These are phyloP conservation scores for Callipepla californica DNA, from an alignment of 2,113 vertebrate genomes.

Conservation along the genomic window DNA sequence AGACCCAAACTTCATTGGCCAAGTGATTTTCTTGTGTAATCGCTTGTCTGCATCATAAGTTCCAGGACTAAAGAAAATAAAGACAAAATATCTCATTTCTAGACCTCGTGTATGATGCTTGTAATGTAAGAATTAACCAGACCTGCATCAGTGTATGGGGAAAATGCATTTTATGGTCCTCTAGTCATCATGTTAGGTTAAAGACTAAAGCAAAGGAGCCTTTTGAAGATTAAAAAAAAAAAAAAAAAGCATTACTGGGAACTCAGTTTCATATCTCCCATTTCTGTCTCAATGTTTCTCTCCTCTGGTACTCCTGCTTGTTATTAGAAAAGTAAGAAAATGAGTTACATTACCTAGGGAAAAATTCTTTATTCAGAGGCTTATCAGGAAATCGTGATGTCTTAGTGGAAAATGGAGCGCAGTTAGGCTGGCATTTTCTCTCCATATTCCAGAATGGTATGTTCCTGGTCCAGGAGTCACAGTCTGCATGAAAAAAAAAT, in stretches of 20 bases:
- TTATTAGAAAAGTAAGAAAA: background rate
- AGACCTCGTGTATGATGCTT: background rate
- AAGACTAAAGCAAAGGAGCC: background rate
- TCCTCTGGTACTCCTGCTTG: background rate
- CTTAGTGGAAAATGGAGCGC: slow-evolving; percentile 77
- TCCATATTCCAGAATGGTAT: slow-evolving; percentile 67
- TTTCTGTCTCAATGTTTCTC: background rate
- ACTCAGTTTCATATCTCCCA: background rate
- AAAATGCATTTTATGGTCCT: background rate
- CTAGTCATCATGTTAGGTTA: background rate
- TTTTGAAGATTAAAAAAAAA: background rate
- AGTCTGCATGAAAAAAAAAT: slow-evolving; percentile 58
- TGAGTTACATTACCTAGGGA: slow-evolving; percentile 79
- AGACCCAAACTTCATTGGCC: slow-evolving; percentile 89
- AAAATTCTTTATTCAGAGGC: background rate
- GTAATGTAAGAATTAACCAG: background rate
- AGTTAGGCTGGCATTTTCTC: slow-evolving; percentile 43
- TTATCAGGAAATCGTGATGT: slow-evolving; percentile 62
- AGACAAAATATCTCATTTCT: background rate
- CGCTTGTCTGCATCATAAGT: slow-evolving; percentile 67
- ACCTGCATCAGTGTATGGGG: background rate
- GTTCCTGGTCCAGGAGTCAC: slow-evolving; percentile 74
- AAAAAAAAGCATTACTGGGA: background rate
- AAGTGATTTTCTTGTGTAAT: slow-evolving; percentile 76
- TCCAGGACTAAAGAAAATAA: slow-evolving; percentile 79